These are phyloP conservation scores for Mirza zaza DNA, from an alignment of 2,113 vertebrate species.

Conservation along the genomic window DNA sequence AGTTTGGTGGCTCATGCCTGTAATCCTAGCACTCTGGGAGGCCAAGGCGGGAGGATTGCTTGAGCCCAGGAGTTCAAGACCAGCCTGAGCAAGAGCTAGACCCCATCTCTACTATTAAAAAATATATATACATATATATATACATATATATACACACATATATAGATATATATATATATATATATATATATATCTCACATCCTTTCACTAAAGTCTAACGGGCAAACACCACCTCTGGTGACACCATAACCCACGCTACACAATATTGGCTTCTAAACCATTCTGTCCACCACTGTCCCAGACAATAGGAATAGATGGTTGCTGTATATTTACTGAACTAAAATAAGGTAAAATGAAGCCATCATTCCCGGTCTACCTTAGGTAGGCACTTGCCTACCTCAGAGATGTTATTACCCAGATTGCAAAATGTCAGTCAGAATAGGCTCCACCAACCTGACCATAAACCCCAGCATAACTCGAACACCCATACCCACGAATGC, in stretches of 20 bases:
- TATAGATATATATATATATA: rapidly evolving
- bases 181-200: neutral
- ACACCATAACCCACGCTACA: neutral
- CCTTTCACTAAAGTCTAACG: neutral
- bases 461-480: neutral
- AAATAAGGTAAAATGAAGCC: neutral
- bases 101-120: no score
- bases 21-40: no score
- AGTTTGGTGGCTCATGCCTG: no score
- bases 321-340: neutral
- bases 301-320: neutral
- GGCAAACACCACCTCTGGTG: neutral
- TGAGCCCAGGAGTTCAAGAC: no score
- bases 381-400: neutral
- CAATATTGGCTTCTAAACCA: neutral
- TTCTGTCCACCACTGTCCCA: neutral
- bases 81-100: no score
- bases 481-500: neutral
- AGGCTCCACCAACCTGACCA: neutral
- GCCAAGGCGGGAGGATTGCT: no score
- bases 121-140: no score
- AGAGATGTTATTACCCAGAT: neutral
- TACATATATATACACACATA: no score
- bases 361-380: neutral
- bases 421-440: neutral